Evolutionary conservation across 2,888 invertebrate species (phyloP).

Genomic region (Drosophila macrospina): DNA sequence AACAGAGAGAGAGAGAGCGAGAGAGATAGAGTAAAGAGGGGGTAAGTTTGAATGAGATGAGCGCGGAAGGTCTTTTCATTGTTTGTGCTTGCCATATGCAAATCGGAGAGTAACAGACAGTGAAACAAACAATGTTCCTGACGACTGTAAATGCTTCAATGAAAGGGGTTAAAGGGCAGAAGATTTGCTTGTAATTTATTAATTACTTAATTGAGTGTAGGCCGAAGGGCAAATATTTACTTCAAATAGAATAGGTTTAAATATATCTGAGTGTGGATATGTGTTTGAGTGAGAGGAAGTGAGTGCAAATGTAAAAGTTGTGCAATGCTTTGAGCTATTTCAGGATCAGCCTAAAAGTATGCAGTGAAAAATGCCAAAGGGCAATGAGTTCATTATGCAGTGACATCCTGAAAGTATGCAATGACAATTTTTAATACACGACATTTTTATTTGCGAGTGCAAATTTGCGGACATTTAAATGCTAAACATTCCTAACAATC

Average conservation of each 20-base stretch:
- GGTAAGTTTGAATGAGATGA: neutral
- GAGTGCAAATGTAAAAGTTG: neutral
- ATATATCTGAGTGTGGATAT: neutral
- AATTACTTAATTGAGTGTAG: constrained; percentile 76
- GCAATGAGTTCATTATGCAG: too few relatives aligned
- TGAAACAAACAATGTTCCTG: constrained; percentile 18
- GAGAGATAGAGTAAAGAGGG: too few relatives aligned
- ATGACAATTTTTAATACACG: too few relatives aligned
- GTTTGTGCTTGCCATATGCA: constrained; percentile 61
- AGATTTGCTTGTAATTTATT: constrained; percentile 57
- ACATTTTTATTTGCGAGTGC: too few relatives aligned
- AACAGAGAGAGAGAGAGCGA: neutral
- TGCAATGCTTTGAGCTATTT: neutral
- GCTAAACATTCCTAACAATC: neutral
- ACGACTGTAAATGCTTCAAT: too few relatives aligned
- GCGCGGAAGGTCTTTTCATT: constrained; percentile 33
- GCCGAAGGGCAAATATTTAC: constrained; percentile 58
- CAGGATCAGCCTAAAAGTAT: constrained; percentile 25
- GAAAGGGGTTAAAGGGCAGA: constrained; percentile 7
- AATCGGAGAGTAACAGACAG: constrained; percentile 40
- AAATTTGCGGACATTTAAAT: too few relatives aligned
- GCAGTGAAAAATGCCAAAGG: too few relatives aligned
- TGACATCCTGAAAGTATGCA: too few relatives aligned
- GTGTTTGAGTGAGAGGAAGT: too few relatives aligned
- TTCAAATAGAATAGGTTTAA: constrained; percentile 16